Evolutionary conservation across 35 echinoderm and acorn worm genomes (phyloP).

Genomic region (Stichopus chloronotus): DNA sequence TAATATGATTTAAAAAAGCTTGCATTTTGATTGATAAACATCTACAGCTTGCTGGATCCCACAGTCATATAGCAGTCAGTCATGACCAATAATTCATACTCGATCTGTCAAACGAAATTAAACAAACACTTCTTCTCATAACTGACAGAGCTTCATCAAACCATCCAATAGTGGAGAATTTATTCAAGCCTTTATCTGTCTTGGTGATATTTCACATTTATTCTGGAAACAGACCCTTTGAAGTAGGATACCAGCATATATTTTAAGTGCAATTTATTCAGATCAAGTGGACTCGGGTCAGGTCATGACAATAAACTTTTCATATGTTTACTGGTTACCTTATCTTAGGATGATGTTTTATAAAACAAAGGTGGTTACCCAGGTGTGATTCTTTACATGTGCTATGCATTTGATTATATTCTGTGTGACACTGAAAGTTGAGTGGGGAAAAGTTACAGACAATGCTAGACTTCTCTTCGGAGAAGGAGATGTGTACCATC

Average conservation of each 20-base stretch:
- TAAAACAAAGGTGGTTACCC: conserved; percentile 48
- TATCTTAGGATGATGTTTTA: conserved; percentile 47
- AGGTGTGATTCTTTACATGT: conserved; percentile 29
- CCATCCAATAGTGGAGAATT: conserved; percentile 49
- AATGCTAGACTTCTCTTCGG: too few relatives aligned
- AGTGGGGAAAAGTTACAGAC: too few relatives aligned
- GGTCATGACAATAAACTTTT: conserved; percentile 44
- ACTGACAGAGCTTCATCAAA: conserved; percentile 51
- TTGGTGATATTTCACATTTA: conserved; percentile 48
- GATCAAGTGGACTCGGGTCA: conserved; percentile 42
- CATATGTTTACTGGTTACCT: conserved; percentile 47
- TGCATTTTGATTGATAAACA: background rate
- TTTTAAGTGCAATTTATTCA: conserved; percentile 52
- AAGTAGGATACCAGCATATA: conserved; percentile 37
- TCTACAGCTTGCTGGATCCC: background rate
- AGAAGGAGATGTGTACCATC: too few relatives aligned
- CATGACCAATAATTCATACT: conserved; percentile 39
- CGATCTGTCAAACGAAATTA: conserved; percentile 44
- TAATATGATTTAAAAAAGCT: background rate
- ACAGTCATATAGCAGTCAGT: conserved; percentile 9
- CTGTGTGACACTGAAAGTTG: too few relatives aligned
- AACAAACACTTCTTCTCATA: conserved; percentile 48
- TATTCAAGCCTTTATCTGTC: conserved; percentile 40
- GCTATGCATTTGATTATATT: background rate
- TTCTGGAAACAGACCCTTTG: conserved; percentile 32